These are phyloP conservation scores for Latrodectus geometricus DNA, from an alignment of 1,140 invertebrate genomes.

Conservation along the genomic window DNA sequence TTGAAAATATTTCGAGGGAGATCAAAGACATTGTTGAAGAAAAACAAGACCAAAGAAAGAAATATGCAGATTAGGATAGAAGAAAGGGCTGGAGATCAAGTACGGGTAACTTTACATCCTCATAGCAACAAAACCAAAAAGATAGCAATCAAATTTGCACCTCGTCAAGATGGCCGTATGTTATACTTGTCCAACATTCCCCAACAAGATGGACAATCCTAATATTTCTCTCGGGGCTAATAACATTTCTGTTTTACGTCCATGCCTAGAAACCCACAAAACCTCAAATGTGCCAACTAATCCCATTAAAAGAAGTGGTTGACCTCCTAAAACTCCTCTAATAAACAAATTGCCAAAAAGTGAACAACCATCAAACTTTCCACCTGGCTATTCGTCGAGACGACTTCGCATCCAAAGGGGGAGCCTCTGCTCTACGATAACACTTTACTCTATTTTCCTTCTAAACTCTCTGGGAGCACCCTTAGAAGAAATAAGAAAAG, in stretches of 20 bases:
- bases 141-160: not conserved
- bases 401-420: too few relatives aligned
- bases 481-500: too few relatives aligned
- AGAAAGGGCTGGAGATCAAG: not conserved
- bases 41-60: not conserved
- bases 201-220: not conserved
- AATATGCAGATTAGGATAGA: not conserved
- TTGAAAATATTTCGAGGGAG: not conserved
- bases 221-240: not conserved
- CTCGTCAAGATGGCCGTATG: not conserved
- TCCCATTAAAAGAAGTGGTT: too few relatives aligned
- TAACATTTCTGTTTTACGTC: not conserved
- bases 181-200: not conserved
- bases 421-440: too few relatives aligned
- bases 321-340: too few relatives aligned
- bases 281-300: too few relatives aligned
- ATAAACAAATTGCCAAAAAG: too few relatives aligned
- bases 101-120: not conserved
- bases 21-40: not conserved
- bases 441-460: too few relatives aligned
- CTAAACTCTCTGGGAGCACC: too few relatives aligned
- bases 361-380: too few relatives aligned
- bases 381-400: too few relatives aligned
- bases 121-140: not conserved
- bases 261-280: not conserved